Base-by-base conservation (phyloP, 2,113 vertebrate species). In the Jaculus jaculus region DNA sequence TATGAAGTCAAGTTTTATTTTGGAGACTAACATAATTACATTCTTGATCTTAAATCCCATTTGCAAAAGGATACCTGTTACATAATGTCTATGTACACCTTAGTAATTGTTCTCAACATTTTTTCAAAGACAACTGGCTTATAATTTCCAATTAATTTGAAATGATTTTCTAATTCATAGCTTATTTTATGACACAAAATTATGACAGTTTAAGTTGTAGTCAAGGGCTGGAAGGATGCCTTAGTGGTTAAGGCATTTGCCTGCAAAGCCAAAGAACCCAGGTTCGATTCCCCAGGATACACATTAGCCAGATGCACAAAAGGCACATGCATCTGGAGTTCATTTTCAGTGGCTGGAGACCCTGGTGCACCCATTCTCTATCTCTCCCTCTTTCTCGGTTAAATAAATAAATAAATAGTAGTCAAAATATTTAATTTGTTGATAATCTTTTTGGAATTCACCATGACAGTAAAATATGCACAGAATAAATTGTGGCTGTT, bases 61-160 rank as follows among this genome's bases (percentile, higher is more conserved):
- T 92, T 75, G 7, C 17, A 66, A 84, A 87, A 80, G 47, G 18
- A 75, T 12, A 72, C 1, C 39, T 54, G 47, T 51, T 83, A 37
- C 86, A 51, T 20, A 91, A 79, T 37, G 3, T 2, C 24, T 30
- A 34, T 30, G 34, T 60, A 32, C 54, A 26, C 0, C 47, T 1
- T 82, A 92, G 90, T 78, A 13, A 72, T 71, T 85, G 82, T 58
- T 85, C 82, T 84, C 54, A 65, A 68, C 63, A 78, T 24, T 68
- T 77, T 82, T 15, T 32, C 32, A 68, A 89, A 79, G 68, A 58
- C 23, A 60, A 7, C 13, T 90, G 24, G 13, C 6, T 73, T 83
- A 80, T 28, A 65, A 28, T 71, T 81, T 37, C 6, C 16, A 32
- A 30, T 54, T 77, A 87, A 66, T 6, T 71, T 51, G 54, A 71